Evolutionary conservation across 2,113 vertebrate genomes (phyloP).

Genomic region (Xenus cinereus): DNA sequence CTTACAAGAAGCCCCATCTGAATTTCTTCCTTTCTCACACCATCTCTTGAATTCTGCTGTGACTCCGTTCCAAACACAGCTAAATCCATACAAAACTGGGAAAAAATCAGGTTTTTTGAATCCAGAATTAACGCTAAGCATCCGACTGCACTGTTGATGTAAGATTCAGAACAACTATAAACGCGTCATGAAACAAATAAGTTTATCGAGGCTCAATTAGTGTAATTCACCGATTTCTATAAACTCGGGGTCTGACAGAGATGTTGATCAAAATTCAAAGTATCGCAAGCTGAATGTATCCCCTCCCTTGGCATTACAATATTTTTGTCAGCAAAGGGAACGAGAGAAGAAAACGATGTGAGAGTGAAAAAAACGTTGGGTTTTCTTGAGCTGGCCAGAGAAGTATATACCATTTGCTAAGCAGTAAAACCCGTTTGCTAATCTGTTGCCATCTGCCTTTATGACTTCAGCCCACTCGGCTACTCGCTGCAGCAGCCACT

Average conservation of each 20-base stretch:
- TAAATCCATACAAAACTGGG: not conserved
- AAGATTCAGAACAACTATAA: not conserved
- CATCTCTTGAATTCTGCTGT: not conserved
- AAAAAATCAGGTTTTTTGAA: not conserved
- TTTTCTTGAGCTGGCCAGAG: not conserved
- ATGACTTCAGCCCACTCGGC: not conserved
- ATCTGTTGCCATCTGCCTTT: conserved; percentile 22
- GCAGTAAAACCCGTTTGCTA: conserved; percentile 7
- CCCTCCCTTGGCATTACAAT: not conserved
- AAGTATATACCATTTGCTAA: not conserved
- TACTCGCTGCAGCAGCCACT: not conserved
- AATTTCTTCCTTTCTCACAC: not conserved
- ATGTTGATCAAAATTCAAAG: not conserved
- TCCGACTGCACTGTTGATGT: not conserved
- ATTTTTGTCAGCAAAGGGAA: not conserved
- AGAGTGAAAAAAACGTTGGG: not conserved
- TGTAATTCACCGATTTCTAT: not conserved
- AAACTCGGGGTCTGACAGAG: not conserved
- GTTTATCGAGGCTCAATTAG: not conserved
- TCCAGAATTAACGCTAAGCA: not conserved
- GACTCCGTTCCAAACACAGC: not conserved
- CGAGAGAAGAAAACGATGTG: not conserved
- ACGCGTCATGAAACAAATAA: not conserved
- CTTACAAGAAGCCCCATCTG: not conserved
- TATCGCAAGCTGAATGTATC: accelerated